Base-by-base conservation (phyloP, 2,888 invertebrate species). In the Bombyx huttoni region DNA sequence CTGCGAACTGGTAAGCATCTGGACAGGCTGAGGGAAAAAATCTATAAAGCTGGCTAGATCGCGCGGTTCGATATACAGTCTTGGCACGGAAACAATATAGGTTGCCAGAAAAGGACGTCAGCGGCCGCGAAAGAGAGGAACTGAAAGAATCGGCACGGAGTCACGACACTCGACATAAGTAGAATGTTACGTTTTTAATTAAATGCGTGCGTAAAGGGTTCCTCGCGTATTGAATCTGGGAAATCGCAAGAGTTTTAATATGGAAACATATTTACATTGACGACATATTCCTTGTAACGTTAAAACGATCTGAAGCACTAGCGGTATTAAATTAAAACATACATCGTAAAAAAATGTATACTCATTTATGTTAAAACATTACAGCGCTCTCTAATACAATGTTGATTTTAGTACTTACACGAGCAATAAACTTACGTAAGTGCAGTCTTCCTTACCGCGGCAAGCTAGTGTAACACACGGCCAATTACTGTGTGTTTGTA, bases 21-120 rank as follows among this genome's bases (percentile, higher is more conserved):
- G 40, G 40, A 40, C 40, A 40, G 40, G 40, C 35, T n/a, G 52
- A 50, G 48, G 24, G 5, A 47, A 52, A 71, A 76, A 76, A 75
- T 73, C 73, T 73, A 72, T 72, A 75, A 73, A 75, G 67, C 73
- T 72, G 68, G 72, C 71, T 73, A 71, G 73, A 70, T 71, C 70
- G 70, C 71, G 70, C 75, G 69, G 78, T 70, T 81, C 80, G 68
- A 80, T 80, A 78, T 74, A 70, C 67, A 74, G 71, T 73, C 73
- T 81, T 81, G 81, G 81, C 81, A 79, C 78, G 78, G 73, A 69
- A 75, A 75, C 79, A 73, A 78, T 78, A 73, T 77, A 70, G 77
- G 75, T 69, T 79, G 81, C 78, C 80, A 80, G 81, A 81, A 79
- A 77, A 78, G 76, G 78, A 80, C 73, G 74, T 72, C 70, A 70